phyloP scores from a whole-genome alignment of 2,113 vertebrate species.

The Etia nguti region DNA sequence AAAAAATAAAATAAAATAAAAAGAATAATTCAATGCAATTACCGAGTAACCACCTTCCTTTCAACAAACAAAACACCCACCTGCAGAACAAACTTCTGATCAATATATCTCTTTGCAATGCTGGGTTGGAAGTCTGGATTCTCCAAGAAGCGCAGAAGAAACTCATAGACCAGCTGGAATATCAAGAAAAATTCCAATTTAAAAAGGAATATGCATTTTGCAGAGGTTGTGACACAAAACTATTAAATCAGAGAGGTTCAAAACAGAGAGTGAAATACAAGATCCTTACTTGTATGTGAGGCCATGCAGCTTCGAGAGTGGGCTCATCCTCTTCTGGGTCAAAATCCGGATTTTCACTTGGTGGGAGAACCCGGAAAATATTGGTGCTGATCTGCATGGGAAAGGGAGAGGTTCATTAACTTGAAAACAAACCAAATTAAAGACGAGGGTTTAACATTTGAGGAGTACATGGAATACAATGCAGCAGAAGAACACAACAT shows the following conservation, averaged over 20 bases:
- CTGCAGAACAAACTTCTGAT: slow-evolving; percentile 99
- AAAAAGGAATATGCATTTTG: not conserved
- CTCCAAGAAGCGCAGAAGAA: slow-evolving; percentile 95
- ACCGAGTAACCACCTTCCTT: not conserved
- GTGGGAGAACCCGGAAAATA: slow-evolving; percentile 94
- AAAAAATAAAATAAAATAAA: not conserved
- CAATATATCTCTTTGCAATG: slow-evolving; percentile 91
- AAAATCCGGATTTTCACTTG: slow-evolving; percentile 97
- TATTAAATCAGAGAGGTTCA: not conserved
- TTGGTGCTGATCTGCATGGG: slow-evolving; percentile 87
- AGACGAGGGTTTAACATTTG: not conserved
- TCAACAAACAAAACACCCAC: slow-evolving; percentile 62
- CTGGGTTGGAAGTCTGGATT: slow-evolving; percentile 96
- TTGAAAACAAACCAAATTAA: not conserved
- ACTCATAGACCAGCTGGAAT: slow-evolving; percentile 93
- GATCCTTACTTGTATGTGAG: slow-evolving; percentile 88
- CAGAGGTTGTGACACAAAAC: not conserved
- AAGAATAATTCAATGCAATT: not conserved
- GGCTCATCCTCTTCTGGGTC: slow-evolving; percentile 98
- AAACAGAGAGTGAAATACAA: not conserved
- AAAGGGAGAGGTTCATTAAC: not conserved
- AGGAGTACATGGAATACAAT: not conserved
- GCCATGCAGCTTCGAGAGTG: slow-evolving; percentile 95
- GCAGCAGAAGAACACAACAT: not conserved
- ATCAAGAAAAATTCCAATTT: slow-evolving; percentile 13